A percentile compares a stretch with the other conserved stretches of the same genome.
These are phyloP conservation scores for Bettongia penicillata DNA, from an alignment of 2,113 vertebrate genomes.

Conservation along the genomic window DNA sequence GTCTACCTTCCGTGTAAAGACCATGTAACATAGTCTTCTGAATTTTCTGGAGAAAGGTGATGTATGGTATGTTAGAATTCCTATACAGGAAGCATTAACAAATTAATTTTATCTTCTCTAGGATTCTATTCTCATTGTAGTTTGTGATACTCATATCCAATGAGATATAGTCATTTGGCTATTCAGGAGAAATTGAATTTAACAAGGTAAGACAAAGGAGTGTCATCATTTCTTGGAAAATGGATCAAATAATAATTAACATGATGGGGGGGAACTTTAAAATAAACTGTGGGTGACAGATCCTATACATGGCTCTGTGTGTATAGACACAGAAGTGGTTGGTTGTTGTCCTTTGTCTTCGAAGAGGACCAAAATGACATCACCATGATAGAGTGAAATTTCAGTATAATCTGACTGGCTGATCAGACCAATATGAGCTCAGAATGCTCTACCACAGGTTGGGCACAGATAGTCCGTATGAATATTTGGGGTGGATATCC, in stretches of 20 bases:
- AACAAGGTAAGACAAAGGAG: background rate
- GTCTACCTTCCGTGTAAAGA: background rate
- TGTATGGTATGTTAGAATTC: background rate
- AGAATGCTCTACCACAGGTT: no score
- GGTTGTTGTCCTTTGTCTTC: no score
- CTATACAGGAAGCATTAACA: background rate
- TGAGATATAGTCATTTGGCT: background rate
- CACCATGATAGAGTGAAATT: no score
- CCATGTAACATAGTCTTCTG: background rate
- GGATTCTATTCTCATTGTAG: background rate
- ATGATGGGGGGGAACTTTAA: background rate
- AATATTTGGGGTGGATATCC: no score
- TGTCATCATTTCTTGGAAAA: background rate
- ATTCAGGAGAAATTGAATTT: background rate
- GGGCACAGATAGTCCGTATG: no score
- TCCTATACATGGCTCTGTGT: background rate
- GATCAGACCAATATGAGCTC: no score
- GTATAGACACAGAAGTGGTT: no score
- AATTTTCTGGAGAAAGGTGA: background rate
- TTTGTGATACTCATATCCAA: background rate
- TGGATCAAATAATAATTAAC: background rate
- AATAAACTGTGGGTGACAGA: background rate
- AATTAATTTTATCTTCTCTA: background rate
- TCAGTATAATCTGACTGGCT: no score
- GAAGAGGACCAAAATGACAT: no score